Evolutionary conservation across 53 echinoderm and acorn worm species (phyloP), one percentile per base, ranked within the genome.

Genomic region (Actinopyga echinites): DNA sequence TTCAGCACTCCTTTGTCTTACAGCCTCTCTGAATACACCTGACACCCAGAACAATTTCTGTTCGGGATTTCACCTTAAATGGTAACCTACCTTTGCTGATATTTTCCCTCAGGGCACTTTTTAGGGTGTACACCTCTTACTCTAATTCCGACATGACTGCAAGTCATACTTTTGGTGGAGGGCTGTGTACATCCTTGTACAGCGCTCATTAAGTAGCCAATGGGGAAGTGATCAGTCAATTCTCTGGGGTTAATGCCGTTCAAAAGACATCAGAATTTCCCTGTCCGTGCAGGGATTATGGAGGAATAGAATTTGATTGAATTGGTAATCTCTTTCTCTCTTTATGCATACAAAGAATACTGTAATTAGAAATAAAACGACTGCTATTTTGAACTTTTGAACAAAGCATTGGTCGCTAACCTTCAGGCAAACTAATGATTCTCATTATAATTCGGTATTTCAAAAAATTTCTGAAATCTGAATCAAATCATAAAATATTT

Each of bases 71-170:
- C 37, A 22, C 68, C 68, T 22, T 30, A 36, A 68, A 68, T 36
- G 34, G 68, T 28, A 22, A 32, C 22, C 37, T 22, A 68, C 4
- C 68, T 22, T 5, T 13, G 33, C 8, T 30, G 37, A 32, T 68
- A 36, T 68, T 38, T 32, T 5, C 32, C 32, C 68, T 31, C 31
- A 7, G 17, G 32, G 68, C 21, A 13, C 37, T 34, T 68, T 68
- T 68, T 68, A 13, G 21, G 35, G 37, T n/a, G 34, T 36, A 36
- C n/a, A 68, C 68, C 30, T 15, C 13, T 49, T 68, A n/a, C 36
- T 23, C 34, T 68, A 68, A 68, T 68, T 68, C 68, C 68, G 7
- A 68, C 68, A 68, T 13, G 68, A 68, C n/a, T 68, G 3, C 68
- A 33, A 34, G 68, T 68, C 68, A 32, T 22, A 24, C 68, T 36